Evolutionary conservation across 2,888 invertebrate species (phyloP), one percentile per base, ranked within the genome.

Genomic region (Harpalus rubripes): DNA sequence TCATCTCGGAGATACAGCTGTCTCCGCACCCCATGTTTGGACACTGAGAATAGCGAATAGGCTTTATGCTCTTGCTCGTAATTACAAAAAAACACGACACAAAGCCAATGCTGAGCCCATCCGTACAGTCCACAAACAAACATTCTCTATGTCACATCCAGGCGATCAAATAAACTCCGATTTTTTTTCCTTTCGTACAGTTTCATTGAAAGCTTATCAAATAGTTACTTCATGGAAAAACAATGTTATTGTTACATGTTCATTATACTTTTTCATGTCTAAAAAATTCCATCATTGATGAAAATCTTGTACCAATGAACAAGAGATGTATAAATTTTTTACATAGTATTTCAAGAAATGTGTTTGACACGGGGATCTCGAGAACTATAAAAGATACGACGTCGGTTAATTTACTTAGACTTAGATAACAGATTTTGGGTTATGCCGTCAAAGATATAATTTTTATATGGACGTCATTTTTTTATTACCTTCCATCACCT

Each of bases 31-130:
- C 16, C 72, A 44, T 74, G 52, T 74, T 74, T 52, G 52, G 44
- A 44, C 52, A 74, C 3, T 22, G 44, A 15, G 72, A 16, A 12
- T 2, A 32, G 22, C 12, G 65, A 18, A 18, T 44, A 52, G 52
- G 44, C 44, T 74, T 52, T 74, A 41, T 74, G 41, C 74, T 74
- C 52, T 74, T 52, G 44, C 16, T 12, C 22, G 74, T 74, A 74
- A 74, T 74, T 74, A 74, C 74, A 56, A 22, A 74, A 74, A 74
- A 68, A 68, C 68, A 39, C 68, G n/a, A 39, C 68, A 68, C 68
- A 68, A 68, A 68, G 68, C 68, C 32, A 68, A 39, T 39, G 68
- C 39, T 39, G 32, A 68, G 68, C 68, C 32, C n/a, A 39, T 39
- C n/a, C 32, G 68, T 32, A 68, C 32, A 68, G 26, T 68, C 32